phyloP scores from a whole-genome alignment of 2,888 invertebrate genomes.

The Fragum sueziense region DNA sequence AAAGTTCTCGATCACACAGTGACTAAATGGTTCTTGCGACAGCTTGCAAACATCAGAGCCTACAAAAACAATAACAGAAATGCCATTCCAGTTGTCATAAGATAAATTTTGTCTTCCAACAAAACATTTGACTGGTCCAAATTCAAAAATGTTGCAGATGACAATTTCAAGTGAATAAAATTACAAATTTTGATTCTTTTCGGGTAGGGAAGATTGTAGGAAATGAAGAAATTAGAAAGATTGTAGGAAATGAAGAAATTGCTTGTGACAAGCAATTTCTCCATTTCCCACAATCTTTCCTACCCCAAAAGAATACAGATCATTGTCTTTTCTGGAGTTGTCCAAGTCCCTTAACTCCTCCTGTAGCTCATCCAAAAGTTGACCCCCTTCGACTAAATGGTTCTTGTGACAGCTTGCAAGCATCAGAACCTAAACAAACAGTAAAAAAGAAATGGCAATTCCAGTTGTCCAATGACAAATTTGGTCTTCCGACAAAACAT shows the following conservation, averaged over 20 bases:
- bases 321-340: slow-evolving; percentile 91
- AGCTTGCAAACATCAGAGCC: slow-evolving; percentile 41
- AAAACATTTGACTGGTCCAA: no score
- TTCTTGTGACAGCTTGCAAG: slow-evolving; percentile 47
- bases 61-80: no score
- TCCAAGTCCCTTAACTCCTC: slow-evolving; percentile 78
- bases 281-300: not conserved
- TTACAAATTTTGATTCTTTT: no score
- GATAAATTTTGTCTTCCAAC: no score
- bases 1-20: slow-evolving; percentile 76
- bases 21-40: slow-evolving; percentile 74
- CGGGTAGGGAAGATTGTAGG: no score
- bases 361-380: slow-evolving; percentile 76
- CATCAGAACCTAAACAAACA: not conserved
- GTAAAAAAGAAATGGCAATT: no score
- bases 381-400: slow-evolving; percentile 76
- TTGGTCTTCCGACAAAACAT: no score
- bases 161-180: no score
- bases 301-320: slow-evolving; percentile 88
- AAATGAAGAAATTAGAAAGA: not conserved
- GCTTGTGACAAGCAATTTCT: not conserved
- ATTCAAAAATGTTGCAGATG: no score
- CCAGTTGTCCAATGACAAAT: no score
- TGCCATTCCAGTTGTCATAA: no score
- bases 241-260: slow-evolving; percentile 28